phyloP scores from a whole-genome alignment of 2,113 vertebrate species.

The Corvus hawaiiensis region DNA sequence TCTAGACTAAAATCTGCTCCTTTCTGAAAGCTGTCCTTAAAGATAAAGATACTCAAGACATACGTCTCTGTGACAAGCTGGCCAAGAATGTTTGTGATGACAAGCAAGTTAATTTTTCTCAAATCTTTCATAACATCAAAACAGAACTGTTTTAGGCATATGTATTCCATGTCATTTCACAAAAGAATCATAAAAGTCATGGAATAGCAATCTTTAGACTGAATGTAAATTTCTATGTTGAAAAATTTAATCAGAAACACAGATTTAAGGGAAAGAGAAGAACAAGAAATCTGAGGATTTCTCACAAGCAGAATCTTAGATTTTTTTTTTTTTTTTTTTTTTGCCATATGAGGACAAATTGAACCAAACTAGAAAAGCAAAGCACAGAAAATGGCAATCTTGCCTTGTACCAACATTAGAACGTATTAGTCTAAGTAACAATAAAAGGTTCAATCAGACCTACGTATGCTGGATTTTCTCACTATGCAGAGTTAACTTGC shows the following conservation, averaged over 20 bases:
- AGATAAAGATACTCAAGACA: not conserved
- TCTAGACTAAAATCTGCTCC: not conserved
- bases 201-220: not conserved
- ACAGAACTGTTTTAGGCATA: not conserved
- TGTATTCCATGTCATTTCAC: not conserved
- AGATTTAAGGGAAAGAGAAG: not conserved
- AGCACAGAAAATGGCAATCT: not conserved
- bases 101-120: not conserved
- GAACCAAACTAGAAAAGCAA: not conserved
- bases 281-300: not conserved
- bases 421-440: not conserved
- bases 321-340: not conserved
- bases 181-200: not conserved
- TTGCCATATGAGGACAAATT: not conserved
- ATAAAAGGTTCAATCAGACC: not conserved
- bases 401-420: not conserved
- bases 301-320: not conserved
- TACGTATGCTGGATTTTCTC: not conserved
- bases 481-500: not conserved
- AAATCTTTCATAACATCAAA: not conserved
- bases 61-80: not conserved
- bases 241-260: not conserved
- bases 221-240: not conserved
- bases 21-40: not conserved
- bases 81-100: not conserved